Evolutionary conservation across 2,888 invertebrate species (phyloP), one percentile per base, ranked within the genome.

Genomic region (Siphlonurus alternatus): DNA sequence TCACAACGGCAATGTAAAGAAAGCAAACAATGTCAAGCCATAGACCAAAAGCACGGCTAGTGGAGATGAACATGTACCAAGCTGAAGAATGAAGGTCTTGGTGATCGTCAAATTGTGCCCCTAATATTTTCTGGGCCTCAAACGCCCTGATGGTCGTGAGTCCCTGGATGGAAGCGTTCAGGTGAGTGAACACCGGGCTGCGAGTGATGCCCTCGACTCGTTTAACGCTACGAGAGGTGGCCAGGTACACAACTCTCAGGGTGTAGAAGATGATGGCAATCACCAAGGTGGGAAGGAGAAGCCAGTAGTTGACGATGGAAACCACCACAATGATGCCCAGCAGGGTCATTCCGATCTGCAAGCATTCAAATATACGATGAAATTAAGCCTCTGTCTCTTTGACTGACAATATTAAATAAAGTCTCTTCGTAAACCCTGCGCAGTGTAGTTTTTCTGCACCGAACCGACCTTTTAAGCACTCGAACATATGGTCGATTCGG

Each of bases 181-280:
- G 78, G 73, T 96, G 95, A 1, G 90, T 88, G 77, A 94, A 97
- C 19, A 98, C 91, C 0, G 97, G 97, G 71, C 94, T 94, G 66
- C 94, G 86, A 67, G 93, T 72, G n/a, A 76, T 74, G 60, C 77
- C 76, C 68, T 80, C 80, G 1, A 80, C 69, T 65, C 79, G 69
- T 68, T 80, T 80, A 62, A 79, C 69, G 67, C 76, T 76, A 54
- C 78, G 67, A 0, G 78, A 76, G 5, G 78, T 76, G 20, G 69
- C 66, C 56, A 79, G 70, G 71, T 77, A 79, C 67, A 76, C 75
- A 51, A 71, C 67, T 25, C 79, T 67, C 18, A 78, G 69, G 38
- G 72, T 66, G 53, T 74, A 68, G 68, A 79, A 78, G n/a, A 75
- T 60, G 1, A 74, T 64, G 20, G 71, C 68, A 0, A 79, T 68